Base-by-base conservation (phyloP, 2,113 vertebrate genomes). In the Seriola rivoliana region DNA sequence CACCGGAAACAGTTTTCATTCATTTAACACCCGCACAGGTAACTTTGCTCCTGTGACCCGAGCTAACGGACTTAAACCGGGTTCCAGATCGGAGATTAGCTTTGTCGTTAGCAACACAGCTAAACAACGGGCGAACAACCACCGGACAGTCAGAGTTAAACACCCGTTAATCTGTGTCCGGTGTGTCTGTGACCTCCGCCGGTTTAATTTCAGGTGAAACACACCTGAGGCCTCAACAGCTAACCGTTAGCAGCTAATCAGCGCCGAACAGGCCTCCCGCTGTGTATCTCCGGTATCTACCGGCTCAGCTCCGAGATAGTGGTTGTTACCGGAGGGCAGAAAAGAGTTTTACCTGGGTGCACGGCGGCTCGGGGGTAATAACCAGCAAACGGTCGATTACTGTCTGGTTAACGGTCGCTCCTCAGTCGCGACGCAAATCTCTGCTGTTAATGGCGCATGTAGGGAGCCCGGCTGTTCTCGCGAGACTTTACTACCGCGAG, bases 401-500 rank as follows among this genome's bases (percentile, higher is more conserved):
- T 32, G 23, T 71, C 14, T 52, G 16, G 16, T 9, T 38, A 34
- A 66, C 38, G 5, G 17, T 42, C 17, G 42, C 32, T 74, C 17
- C 8, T 13, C 19, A 1, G 46, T 42, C 46, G 4, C 46, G 17
- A n/a, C 73, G 44, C 3, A 7, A 71, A 5, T 57, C 23, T 3
- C 2, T 8, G 36, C 46, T 54, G 13, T 40, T 13, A 76, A 86
- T 75, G 81, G 78, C 68, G 69, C 19, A 46, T 21, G 0, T 9
- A 3, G 4, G 42, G 38, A 75, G 23, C 8, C 8, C 44, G 1
- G 5, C 1, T 25, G 21, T 34, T 87, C 52, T 81, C 90, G 88
- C 90, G 90, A 90, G 88, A 85, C 1, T 21, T 21, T 1, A 0
- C 5, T 2, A 11, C 4, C 25, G 23, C 72, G 75, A 78, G 60